Percentiles rank a stretch among this genome's conserved stretches.
Conservation (phyloP, 2,113 vertebrate species). For the Panurus biarmicus region DNA sequence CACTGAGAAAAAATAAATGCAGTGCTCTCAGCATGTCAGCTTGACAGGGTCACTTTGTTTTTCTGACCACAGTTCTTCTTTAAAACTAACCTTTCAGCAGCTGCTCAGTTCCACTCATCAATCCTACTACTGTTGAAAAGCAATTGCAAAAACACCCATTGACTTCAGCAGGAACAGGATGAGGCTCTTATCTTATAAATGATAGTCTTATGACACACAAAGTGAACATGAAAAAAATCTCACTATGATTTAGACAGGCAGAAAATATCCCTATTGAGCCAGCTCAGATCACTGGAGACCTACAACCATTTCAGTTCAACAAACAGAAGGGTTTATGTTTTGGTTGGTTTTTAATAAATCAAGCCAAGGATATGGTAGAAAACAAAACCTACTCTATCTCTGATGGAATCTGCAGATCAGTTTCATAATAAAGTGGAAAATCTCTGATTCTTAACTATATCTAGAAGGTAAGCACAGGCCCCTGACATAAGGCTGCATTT, state of each 20-base stretch:
- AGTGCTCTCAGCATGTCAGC: not conserved
- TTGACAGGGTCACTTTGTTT: conserved; percentile 34
- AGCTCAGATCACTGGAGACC: not conserved
- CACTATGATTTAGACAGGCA: not conserved
- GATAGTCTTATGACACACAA: not conserved
- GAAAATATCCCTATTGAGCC: not conserved
- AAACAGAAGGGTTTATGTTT: not conserved
- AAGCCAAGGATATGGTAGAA: not conserved
- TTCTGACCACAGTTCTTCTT: conserved; percentile 24
- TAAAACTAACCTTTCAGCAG: conserved; percentile 32
- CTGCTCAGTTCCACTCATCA: conserved; percentile 20
- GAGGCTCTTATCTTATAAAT: not conserved
- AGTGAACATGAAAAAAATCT: not conserved
- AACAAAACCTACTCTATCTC: not conserved
- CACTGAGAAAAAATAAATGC: not conserved
- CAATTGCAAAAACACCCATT: not conserved
- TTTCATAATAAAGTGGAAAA: not conserved
- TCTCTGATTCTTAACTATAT: not conserved
- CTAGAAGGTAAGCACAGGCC: not conserved
- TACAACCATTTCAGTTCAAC: not conserved
- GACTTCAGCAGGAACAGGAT: not conserved
- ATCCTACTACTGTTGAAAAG: conserved; percentile 7
- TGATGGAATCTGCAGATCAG: not conserved
- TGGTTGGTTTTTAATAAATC: not conserved
- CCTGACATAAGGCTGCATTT: not conserved